Evolutionary conservation across 2,113 vertebrate genomes (phyloP), one percentile per base, ranked within the genome.

Genomic region (Campylomormyrus numenius): DNA sequence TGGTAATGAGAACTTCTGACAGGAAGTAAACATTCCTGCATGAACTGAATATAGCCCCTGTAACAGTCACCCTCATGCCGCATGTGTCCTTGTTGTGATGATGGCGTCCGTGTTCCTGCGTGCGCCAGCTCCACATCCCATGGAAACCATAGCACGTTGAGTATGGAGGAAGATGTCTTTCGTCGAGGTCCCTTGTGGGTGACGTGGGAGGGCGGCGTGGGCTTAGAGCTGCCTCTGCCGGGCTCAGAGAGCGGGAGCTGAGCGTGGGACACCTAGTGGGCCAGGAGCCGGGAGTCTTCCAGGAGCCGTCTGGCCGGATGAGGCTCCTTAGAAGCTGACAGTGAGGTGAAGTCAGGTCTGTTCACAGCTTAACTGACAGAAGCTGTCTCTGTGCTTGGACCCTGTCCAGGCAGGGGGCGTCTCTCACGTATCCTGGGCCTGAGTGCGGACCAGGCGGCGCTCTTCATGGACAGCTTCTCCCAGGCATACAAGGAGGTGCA

Each of bases 401-500:
- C 46, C 49, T 5, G 10, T 90, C 17, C 88, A 99, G 98, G 98
- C 89, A 97, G 96, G 88, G 95, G 97, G 90, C 95, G 96, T 53
- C 96, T 99, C 5, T 97, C 98, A 4, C 94, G 95, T 90, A 97
- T 97, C 91, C 94, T 98, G 39, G 96, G 97, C 49, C 93, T 97
- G 83, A 95, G 96, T 66, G 70, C 95, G 74, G 92, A 93, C 90
- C 96, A 98, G 94, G 97, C 97, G 66, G 93, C 96, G 46, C 90
- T 87, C 21, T 98, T 98, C 94, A 95, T 97, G 94, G 97, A 97
- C 91, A 95, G 93, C 49, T 98, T 98, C 93, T 95, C 98, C 58
- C 96, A 97, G 90, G 97, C 96, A 85, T 98, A 97, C 93, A 97
- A 93, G 92, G 96, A 97, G 90, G 93, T 99, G 21, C 96, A 97